phyloP scores from a whole-genome alignment of 2,113 vertebrate genomes.

The Takifugu bimaculatus region DNA sequence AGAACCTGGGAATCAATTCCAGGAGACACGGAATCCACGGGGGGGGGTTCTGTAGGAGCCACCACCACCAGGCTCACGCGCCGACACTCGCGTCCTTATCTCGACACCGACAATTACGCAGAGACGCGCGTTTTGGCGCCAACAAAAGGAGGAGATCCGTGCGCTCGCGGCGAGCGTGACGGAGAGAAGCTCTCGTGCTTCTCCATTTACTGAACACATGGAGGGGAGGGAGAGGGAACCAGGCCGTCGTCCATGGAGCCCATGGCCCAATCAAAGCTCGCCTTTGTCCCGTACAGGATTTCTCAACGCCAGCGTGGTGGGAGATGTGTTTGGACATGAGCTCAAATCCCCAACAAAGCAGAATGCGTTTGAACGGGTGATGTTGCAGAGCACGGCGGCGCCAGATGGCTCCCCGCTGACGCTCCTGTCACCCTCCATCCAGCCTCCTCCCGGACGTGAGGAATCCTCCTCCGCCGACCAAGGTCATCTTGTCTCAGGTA shows the following conservation, averaged over 20 bases:
- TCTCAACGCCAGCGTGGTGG: constrained; percentile 1
- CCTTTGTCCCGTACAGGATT: neutral
- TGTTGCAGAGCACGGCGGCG: constrained; percentile 1
- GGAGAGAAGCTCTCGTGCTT: constrained; percentile 54
- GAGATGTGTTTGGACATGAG: neutral
- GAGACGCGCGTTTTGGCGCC: neutral
- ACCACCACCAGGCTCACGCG: too few relatives aligned
- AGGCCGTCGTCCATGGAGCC: constrained; percentile 31
- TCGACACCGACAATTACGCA: neutral
- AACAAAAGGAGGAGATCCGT: constrained; percentile 30
- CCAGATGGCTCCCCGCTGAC: constrained; percentile 2
- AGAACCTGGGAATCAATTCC: too few relatives aligned
- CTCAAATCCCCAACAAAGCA: neutral
- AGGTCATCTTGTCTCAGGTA: constrained; percentile 32
- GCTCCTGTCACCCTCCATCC: constrained; percentile 5
- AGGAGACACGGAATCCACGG: too few relatives aligned
- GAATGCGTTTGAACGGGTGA: constrained; percentile 7
- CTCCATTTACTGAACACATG: constrained; percentile 53
- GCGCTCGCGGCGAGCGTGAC: constrained; percentile 52
- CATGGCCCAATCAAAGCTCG: constrained; percentile 27
- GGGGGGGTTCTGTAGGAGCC: too few relatives aligned
- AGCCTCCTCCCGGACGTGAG: constrained; percentile 2
- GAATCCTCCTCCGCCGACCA: constrained; percentile 22
- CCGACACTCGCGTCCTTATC: too few relatives aligned
- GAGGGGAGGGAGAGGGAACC: constrained; percentile 16